A percentile compares a stretch with the other conserved stretches of the same genome.
Evolutionary conservation across 2,113 vertebrate species (phyloP).

Genomic region (Calidris pugnax): DNA sequence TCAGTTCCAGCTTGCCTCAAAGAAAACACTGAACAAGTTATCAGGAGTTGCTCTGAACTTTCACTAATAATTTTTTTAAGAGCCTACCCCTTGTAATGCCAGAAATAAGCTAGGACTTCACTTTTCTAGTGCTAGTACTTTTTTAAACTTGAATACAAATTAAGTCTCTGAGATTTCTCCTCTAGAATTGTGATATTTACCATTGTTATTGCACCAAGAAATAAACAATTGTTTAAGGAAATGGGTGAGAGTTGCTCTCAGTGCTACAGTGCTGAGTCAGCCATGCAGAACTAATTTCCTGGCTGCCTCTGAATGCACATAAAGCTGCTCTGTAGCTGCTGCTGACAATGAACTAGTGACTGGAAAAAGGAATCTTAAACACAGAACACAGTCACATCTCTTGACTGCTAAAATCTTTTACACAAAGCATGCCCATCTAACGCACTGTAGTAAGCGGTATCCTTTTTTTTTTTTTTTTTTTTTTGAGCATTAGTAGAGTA

Average conservation of each 20-base stretch:
- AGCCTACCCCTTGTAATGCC: not conserved
- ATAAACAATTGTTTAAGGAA: conserved; percentile 79
- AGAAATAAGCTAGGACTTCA: not conserved
- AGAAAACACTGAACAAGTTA: not conserved
- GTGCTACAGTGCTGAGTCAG: conserved; percentile 71
- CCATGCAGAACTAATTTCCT: conserved; percentile 86
- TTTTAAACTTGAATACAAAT: conserved; percentile 26
- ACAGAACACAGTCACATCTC: conserved; percentile 84
- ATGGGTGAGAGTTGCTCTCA: conserved; percentile 58
- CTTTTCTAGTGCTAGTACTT: not conserved
- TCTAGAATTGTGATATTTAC: conserved; percentile 59
- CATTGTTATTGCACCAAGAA: conserved; percentile 74
- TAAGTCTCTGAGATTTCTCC: not conserved
- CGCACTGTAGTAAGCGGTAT: conserved; percentile 47
- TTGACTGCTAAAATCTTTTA: conserved; percentile 81
- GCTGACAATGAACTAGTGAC: conserved; percentile 83
- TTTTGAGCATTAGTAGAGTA: conserved; percentile 19
- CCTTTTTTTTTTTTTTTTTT: not conserved
- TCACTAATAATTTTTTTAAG: not conserved
- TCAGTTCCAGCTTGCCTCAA: not conserved
- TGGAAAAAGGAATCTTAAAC: conserved; percentile 82
- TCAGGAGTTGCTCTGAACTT: not conserved
- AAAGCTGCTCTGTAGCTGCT: conserved; percentile 79
- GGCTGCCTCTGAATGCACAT: conserved; percentile 81
- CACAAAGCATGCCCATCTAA: conserved; percentile 74